Conservation (phyloP, 2,888 invertebrate species). For the Dinocampus coccinellae region DNA sequence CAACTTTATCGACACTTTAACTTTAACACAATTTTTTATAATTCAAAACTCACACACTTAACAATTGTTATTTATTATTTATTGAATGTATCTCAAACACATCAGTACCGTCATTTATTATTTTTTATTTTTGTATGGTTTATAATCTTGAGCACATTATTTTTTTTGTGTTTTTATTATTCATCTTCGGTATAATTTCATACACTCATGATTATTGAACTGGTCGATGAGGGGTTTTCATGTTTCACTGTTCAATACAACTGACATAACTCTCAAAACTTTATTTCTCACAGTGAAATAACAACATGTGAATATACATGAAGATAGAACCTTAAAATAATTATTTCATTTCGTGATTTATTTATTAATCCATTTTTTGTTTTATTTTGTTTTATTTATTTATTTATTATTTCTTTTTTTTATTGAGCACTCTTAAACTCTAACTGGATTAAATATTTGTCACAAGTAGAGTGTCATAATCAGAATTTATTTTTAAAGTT, state of each 20-base stretch:
- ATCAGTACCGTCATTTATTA: constrained; percentile 8
- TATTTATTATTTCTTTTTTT: constrained; percentile 7
- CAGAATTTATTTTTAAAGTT: too few species aligned
- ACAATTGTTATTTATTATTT: neutral
- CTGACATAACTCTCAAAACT: neutral
- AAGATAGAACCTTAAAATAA: neutral
- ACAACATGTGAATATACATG: neutral
- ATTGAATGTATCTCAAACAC: constrained; percentile 12
- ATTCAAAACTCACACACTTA: neutral
- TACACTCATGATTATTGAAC: neutral
- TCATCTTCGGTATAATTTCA: neutral
- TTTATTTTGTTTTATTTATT: neutral
- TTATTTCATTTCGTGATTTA: too few species aligned
- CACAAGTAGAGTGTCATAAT: neutral
- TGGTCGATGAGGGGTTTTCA: neutral
- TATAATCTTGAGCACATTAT: constrained; percentile 30
- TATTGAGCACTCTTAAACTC: constrained; percentile 18
- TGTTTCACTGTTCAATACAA: neutral
- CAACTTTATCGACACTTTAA: neutral
- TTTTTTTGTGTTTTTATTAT: neutral
- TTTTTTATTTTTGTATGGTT: neutral
- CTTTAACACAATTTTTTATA: neutral
- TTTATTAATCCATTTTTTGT: too few species aligned
- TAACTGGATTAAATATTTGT: neutral
- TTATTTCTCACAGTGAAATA: neutral